Evolutionary conservation across 2,888 invertebrate genomes (phyloP), one percentile per base, ranked within the genome.

Genomic region (Malthinus seriepunctatus): DNA sequence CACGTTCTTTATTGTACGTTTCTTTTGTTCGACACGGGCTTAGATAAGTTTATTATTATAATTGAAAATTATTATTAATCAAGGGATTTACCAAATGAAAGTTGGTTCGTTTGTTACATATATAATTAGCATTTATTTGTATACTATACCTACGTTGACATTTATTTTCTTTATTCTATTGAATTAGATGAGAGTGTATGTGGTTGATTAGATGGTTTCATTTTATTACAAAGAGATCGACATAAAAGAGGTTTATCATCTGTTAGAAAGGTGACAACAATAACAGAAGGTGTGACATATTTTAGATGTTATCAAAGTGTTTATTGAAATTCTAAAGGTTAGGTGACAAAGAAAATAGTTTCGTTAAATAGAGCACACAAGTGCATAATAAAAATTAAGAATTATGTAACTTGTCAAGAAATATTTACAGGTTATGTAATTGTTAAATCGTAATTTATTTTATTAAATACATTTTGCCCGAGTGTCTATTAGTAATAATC

Each of bases 231-330:
- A 56, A 55, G 34, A 42, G 23, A 23, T 42, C 39, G 23, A 23
- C 39, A 42, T 42, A 42, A 42, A 42, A 42, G 23, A 42, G 35
- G 31, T 46, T 49, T 46, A 44, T 11, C 44, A 35, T 48, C 33
- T 12, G 45, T 51, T 50, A 56, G 56, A 56, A 56, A 56, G 56
- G 56, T 51, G 56, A 56, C 56, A 51, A 56, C 45, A 45, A 23
- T 44, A 42, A 42, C 15, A 11, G 34, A 37, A 56, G 56, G 50
- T 51, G 56, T 56, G 56, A 56, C 56, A 42, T 42, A 23, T 42
- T 23, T 34, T 42, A 37, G 54, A 54, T 54, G 48, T 31, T 54
- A 54, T 54, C 54, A 31, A 38, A n/a, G 9, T 14, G 33, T 31
- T 53, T 53, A 42, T 54, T 39, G 32, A 47, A 54, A 48, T 55